phyloP scores from a whole-genome alignment of 1,140 invertebrate species.

The Nilaparvata lugens region DNA sequence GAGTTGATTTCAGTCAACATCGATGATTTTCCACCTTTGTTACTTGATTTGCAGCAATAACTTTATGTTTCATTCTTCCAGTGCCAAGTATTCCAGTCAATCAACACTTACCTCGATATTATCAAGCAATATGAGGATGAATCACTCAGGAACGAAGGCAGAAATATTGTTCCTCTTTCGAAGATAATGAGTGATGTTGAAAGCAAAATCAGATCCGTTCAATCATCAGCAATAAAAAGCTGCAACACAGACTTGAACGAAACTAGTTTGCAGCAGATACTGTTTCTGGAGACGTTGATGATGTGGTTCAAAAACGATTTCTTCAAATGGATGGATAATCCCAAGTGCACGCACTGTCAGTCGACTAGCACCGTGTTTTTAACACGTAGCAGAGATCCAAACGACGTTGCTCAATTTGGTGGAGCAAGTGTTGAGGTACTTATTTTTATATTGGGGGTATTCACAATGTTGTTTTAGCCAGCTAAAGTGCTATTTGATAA shows the following conservation, averaged over 20 bases:
- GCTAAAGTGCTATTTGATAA: no score
- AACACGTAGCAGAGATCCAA: neutral
- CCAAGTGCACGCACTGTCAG: slow-evolving; percentile 46
- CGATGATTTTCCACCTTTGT: no score
- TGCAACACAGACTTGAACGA: slow-evolving; percentile 28
- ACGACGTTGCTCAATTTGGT: slow-evolving; percentile 36
- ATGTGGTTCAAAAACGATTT: slow-evolving; percentile 88
- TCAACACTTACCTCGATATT: neutral
- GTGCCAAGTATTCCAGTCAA: neutral
- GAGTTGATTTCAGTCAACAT: no score
- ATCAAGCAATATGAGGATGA: slow-evolving; percentile 13
- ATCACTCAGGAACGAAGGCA: neutral
- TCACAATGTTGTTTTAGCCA: no score
- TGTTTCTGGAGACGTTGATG: slow-evolving; percentile 67
- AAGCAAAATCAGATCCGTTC: slow-evolving; percentile 47
- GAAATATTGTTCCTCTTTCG: slow-evolving; percentile 43
- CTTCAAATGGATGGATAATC: slow-evolving; percentile 82
- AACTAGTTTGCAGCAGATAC: slow-evolving; percentile 53
- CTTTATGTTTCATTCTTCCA: neutral
- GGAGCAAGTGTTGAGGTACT: slow-evolving; percentile 39
- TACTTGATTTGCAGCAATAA: no score
- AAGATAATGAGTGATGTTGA: slow-evolving; percentile 49
- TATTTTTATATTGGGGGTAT: no score
- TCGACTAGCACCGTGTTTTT: neutral
- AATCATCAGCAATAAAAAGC: slow-evolving; percentile 36